Percentiles rank a stretch among this genome's conserved stretches.
phyloP scores from a whole-genome alignment of 2,113 vertebrate genomes.

The Thermophis baileyi region DNA sequence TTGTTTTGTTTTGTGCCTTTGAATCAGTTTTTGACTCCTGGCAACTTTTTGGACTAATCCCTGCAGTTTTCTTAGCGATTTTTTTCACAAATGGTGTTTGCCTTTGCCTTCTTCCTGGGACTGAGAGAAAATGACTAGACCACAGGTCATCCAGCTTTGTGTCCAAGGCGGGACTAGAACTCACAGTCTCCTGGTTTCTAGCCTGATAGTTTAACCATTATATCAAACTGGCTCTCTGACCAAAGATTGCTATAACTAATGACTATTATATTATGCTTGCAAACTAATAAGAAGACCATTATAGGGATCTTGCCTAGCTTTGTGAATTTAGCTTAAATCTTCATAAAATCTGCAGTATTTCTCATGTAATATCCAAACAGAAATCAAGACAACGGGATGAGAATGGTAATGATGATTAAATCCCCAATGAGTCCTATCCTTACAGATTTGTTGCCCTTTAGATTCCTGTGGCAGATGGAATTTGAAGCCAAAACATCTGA shows the following conservation, averaged over 20 bases:
- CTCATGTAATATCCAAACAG: background rate
- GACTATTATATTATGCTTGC: background rate
- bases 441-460: background rate
- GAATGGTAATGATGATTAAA: background rate
- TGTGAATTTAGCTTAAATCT: background rate
- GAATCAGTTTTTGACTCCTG: background rate
- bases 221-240: background rate
- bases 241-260: background rate
- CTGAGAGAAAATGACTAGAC: background rate
- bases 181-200: background rate
- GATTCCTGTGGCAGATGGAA: background rate
- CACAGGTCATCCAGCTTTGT: background rate
- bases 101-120: background rate
- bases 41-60: background rate
- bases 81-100: background rate
- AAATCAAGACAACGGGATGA: background rate
- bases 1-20: background rate
- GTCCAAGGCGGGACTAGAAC: background rate
- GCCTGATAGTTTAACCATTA: background rate
- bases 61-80: background rate
- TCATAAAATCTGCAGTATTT: background rate
- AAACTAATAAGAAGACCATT: background rate
- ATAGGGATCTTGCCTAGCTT: background rate
- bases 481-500: background rate
- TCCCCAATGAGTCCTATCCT: background rate